Conservation (phyloP, 2,797 vertebrate species). For the Pogoniulus pusillus region DNA sequence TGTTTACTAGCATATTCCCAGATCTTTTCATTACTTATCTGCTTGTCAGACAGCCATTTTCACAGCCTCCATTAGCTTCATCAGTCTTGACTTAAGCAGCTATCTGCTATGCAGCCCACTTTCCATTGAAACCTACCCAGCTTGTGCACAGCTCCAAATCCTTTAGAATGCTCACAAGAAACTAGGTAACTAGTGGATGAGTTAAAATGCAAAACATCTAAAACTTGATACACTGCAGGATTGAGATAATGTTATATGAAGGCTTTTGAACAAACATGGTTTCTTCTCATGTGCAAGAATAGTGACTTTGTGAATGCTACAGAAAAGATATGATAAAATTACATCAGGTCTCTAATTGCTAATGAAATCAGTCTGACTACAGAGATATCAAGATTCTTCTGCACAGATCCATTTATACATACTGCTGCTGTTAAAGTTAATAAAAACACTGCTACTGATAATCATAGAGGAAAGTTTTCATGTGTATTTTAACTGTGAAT, state of each 20-base stretch:
- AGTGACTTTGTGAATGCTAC: background rate
- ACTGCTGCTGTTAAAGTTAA: conserved; percentile 24
- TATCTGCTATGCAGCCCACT: background rate
- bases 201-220: background rate
- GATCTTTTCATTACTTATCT: background rate
- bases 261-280: background rate
- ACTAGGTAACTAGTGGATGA: background rate
- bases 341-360: background rate
- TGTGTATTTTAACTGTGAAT: conserved; percentile 57
- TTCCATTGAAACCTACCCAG: background rate
- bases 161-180: background rate
- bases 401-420: conserved; percentile 11
- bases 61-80: background rate
- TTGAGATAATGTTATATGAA: background rate
- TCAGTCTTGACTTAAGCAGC: background rate
- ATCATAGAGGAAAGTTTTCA: background rate
- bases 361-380: background rate
- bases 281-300: background rate
- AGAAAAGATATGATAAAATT: background rate
- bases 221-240: background rate
- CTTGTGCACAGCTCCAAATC: background rate
- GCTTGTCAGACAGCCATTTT: background rate
- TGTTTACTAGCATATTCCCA: background rate
- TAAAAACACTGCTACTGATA: conserved; percentile 1
- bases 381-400: background rate